Evolutionary conservation across 2,888 invertebrate genomes (phyloP).

Genomic region (Aleiodes alternator): DNA sequence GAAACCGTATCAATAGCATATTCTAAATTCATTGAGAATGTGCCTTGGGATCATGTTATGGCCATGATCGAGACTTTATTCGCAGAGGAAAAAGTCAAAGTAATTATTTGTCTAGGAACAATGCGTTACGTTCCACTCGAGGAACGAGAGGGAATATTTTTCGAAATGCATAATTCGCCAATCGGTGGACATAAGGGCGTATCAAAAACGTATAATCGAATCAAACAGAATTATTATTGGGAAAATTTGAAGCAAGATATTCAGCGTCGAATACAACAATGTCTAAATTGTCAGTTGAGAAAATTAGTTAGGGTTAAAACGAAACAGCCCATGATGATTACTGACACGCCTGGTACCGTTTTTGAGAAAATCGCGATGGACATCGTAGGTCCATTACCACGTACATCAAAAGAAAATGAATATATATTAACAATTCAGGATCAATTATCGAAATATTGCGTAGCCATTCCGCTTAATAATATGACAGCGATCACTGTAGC

Average conservation of each 20-base stretch:
- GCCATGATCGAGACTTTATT: neutral
- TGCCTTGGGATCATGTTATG: neutral
- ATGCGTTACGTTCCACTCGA: slow-evolving; percentile 22
- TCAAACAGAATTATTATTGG: slow-evolving; percentile 5
- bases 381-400: slow-evolving; percentile 47
- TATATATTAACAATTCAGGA: slow-evolving; percentile 38
- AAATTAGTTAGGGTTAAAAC: too few relatives aligned
- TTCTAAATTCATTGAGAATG: neutral
- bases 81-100: slow-evolving; percentile 14
- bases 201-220: slow-evolving; percentile 41
- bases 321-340: slow-evolving; percentile 27
- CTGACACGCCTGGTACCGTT: slow-evolving; percentile 35
- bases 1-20: neutral
- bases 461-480: slow-evolving; percentile 47
- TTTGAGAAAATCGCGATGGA: slow-evolving; percentile 36
- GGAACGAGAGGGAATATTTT: slow-evolving; percentile 31
- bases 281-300: too few relatives aligned
- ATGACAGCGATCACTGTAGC: neutral
- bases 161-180: slow-evolving; percentile 42
- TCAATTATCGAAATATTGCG: slow-evolving; percentile 46
- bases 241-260: too few relatives aligned
- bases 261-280: too few relatives aligned
- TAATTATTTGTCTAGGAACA: slow-evolving; percentile 21
- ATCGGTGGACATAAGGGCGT: slow-evolving; percentile 49
- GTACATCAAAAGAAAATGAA: slow-evolving; percentile 47